Evolutionary conservation across 37 sponge, comb jelly and placozoan genomes (phyloP).

Genomic region (Haliclona indistincta): DNA sequence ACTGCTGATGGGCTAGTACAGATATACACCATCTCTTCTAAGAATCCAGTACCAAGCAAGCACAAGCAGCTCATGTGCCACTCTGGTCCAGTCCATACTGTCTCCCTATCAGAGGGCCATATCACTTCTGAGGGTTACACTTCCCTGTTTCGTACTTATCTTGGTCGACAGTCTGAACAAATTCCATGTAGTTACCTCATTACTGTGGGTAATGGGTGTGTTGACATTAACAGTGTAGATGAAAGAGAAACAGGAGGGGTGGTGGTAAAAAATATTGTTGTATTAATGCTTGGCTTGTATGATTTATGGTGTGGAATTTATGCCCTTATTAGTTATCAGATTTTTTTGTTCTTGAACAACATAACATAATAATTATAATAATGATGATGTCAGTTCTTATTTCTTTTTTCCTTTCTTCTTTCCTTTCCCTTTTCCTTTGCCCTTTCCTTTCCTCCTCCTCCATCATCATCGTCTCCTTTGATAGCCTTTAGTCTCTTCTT

Average conservation of each 20-base stretch:
- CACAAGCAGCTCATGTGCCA: background rate
- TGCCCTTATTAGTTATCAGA: background rate
- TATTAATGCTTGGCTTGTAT: background rate
- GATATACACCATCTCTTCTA: background rate
- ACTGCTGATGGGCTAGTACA: no score
- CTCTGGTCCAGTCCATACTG: background rate
- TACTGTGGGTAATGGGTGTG: slow-evolving; percentile 38
- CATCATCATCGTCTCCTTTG: slow-evolving; percentile 75
- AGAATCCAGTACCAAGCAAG: no score
- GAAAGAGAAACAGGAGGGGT: background rate
- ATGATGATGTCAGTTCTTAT: slow-evolving; percentile 9
- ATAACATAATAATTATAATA: background rate
- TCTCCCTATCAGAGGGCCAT: background rate
- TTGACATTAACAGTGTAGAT: background rate
- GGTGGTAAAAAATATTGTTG: background rate
- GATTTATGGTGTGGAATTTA: background rate
- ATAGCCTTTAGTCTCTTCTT: slow-evolving; percentile 89
- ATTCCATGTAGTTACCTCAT: slow-evolving; percentile 28
- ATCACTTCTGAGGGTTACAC: slow-evolving; percentile 34
- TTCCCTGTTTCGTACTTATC: slow-evolving; percentile 41
- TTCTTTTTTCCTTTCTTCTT: slow-evolving; percentile 42
- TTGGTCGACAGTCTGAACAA: slow-evolving; percentile 17
- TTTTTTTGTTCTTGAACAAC: background rate
- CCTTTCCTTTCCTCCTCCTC: slow-evolving; percentile 61
- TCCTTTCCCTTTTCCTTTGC: slow-evolving; percentile 75